A percentile compares a stretch with the other conserved stretches of the same genome.
Evolutionary conservation across 2,113 vertebrate genomes (phyloP).

Genomic region (Sigmodon hispidus): DNA sequence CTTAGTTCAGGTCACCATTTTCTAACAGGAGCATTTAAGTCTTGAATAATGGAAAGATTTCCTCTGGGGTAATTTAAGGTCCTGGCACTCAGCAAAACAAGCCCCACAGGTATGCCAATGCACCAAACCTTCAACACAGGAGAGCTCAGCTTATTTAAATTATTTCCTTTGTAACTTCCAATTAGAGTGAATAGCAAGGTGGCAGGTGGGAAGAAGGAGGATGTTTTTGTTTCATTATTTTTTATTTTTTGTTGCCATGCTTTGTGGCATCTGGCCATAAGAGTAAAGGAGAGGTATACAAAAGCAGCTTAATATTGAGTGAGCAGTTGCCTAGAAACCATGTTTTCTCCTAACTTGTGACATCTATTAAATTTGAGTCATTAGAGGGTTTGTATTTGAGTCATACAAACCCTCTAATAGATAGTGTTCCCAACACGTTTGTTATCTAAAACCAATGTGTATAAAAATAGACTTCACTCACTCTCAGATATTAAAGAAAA

Average conservation of each 20-base stretch:
- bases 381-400: too few species aligned
- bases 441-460: background rate
- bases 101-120: background rate
- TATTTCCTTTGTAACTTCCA: conserved; percentile 10
- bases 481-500: background rate
- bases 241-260: background rate
- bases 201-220: background rate
- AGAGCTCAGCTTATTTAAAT: conserved; percentile 32
- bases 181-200: background rate
- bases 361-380: background rate
- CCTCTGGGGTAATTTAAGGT: conserved; percentile 53
- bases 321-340: conserved; percentile 38
- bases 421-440: background rate
- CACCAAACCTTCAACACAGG: background rate
- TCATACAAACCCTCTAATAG: background rate
- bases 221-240: background rate
- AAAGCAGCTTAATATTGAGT: conserved; percentile 43
- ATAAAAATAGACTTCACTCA: background rate
- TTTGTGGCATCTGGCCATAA: background rate
- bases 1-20: too few species aligned
- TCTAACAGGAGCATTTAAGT: conserved; percentile 48
- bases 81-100: conserved; percentile 56
- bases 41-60: conserved; percentile 74
- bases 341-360: conserved; percentile 50
- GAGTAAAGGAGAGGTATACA: background rate